Base-by-base conservation (phyloP, 2,797 vertebrate genomes). In the Squalus acanthias region DNA sequence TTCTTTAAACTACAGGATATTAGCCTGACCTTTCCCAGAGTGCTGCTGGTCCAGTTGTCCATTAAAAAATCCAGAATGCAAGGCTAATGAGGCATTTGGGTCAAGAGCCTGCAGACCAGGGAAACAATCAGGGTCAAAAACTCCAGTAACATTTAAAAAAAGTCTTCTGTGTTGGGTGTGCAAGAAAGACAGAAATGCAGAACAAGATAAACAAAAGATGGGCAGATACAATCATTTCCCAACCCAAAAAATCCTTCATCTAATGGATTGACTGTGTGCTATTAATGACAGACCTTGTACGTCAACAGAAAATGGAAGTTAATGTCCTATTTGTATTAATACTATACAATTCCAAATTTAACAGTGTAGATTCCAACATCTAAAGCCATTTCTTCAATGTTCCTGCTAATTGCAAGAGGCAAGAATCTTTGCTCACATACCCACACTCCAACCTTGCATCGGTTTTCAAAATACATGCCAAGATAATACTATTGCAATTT, bases 1-100 rank as follows among this genome's bases (percentile, higher is more conserved):
- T 95, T 95, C 70, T 57, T 95, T 95, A 95, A 95, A 95, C 94
- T 74, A 33, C 94, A 95, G 94, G 94, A 95, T 95, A 95, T 95
- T 53, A 76, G 70, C 46, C 70, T 76, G 70, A 76, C 94, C 94
- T 76, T 72, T 74, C 70, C 94, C 94, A 95, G 67, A 95, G 26
- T n/a, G 24, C 94, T 95, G 24, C 24, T 57, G 94, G 70, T 72
- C 94, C 39, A 63, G 53, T 65, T 33, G 70, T 53, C 69, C 70
- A 95, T 95, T 74, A 95, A 72, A 76, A 57, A 50, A 57, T 20
- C 70, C 26, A 39, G 69, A 76, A 95, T 74, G 70, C 7, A 74
- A 50, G 70, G 69, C 94, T 92, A 95, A 57, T 95, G 93, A 95
- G 93, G 69, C n/a, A 95, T 95, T 50, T 53, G 70, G 67, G 94